Conservation (phyloP, 2,888 invertebrate species). For the Alsophila aescularia region DNA sequence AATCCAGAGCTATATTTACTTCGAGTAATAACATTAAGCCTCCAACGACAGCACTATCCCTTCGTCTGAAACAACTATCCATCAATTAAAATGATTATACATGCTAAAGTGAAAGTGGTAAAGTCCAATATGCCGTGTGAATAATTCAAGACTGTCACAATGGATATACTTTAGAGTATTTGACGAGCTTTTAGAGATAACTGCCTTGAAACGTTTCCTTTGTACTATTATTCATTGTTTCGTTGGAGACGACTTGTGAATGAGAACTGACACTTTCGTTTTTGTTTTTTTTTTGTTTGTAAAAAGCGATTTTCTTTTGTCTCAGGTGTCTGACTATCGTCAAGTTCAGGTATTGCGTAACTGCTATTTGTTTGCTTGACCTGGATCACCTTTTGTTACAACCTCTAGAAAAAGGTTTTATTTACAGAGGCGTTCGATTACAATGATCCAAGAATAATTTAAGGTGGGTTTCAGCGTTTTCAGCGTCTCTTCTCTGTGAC, state of each 20-base stretch:
- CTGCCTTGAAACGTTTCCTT: constrained; percentile 72
- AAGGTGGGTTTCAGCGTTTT: background rate
- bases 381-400: background rate
- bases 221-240: constrained; percentile 77
- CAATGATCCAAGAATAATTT: background rate
- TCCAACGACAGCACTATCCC: constrained; percentile 7
- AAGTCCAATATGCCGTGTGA: constrained; percentile 41
- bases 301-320: constrained; percentile 54
- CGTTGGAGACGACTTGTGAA: constrained; percentile 53
- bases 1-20: constrained; percentile 46
- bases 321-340: constrained; percentile 39
- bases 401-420: background rate
- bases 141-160: constrained; percentile 44
- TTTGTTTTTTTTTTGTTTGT: constrained; percentile 53
- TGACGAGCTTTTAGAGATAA: constrained; percentile 77
- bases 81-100: constrained; percentile 21
- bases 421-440: background rate
- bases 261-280: constrained; percentile 56
- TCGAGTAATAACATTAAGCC: constrained; percentile 42
- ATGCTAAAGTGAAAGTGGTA: constrained; percentile 40
- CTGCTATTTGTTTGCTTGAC: constrained; percentile 16
- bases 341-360: constrained; percentile 23
- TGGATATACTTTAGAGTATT: constrained; percentile 69
- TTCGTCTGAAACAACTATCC: constrained; percentile 27
- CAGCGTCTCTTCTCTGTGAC: background rate